Evolutionary conservation across 2,888 invertebrate species (phyloP).

Genomic region (Hirtodrosophila confusa): DNA sequence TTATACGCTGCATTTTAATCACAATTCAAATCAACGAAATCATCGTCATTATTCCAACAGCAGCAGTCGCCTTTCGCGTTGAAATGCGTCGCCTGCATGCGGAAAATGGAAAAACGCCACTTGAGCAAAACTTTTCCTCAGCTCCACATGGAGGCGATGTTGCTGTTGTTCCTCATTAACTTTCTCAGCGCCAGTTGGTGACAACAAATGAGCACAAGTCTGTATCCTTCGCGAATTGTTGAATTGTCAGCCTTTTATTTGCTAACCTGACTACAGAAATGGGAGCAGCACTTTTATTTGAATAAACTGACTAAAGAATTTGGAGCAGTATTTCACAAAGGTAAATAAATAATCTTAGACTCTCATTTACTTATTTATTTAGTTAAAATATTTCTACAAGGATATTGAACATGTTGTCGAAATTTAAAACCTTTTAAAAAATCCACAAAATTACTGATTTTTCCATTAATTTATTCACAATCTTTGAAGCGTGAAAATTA

Average conservation of each 20-base stretch:
- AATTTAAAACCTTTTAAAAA: conserved; percentile 11
- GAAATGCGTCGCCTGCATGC: conserved; percentile 42
- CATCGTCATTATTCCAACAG: conserved; percentile 75
- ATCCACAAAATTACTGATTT: neutral
- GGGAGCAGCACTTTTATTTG: neutral
- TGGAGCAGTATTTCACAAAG: too few species aligned
- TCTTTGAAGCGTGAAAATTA: conserved; percentile 23
- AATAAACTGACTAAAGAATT: too few species aligned
- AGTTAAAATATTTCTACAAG: too few species aligned
- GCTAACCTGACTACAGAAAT: too few species aligned
- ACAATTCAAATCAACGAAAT: conserved; percentile 81
- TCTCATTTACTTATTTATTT: conserved; percentile 3
- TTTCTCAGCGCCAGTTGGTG: conserved; percentile 45
- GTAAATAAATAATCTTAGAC: too few species aligned
- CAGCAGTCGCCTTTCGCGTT: conserved; percentile 35
- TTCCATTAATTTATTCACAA: conserved; percentile 16
- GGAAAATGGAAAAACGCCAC: conserved; percentile 54
- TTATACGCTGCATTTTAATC: conserved; percentile 82
- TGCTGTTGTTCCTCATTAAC: conserved; percentile 61
- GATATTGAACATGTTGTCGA: neutral
- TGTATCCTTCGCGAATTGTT: conserved; percentile 3
- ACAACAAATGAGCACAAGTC: conserved; percentile 22
- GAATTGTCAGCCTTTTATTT: conserved; percentile 14
- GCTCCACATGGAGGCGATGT: conserved; percentile 22
- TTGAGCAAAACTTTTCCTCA: conserved; percentile 52